A percentile compares a stretch with the other conserved stretches of the same genome.
phyloP scores from a whole-genome alignment of 1,140 invertebrate genomes.

The Adelges cooleyi region DNA sequence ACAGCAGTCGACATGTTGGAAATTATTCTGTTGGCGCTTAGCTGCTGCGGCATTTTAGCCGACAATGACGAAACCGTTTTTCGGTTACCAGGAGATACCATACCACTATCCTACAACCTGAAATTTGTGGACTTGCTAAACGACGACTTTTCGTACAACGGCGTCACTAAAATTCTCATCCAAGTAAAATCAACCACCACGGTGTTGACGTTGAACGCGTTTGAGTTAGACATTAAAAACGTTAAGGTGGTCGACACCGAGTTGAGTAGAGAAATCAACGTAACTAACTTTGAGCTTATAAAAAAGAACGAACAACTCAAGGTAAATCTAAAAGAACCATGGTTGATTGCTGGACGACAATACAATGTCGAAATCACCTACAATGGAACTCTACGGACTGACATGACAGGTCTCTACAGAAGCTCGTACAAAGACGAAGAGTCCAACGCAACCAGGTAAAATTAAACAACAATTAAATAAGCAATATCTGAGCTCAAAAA shows the following conservation, averaged over 20 bases:
- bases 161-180: background rate
- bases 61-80: background rate
- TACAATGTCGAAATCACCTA: conserved; percentile 28
- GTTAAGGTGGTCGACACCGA: background rate
- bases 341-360: background rate
- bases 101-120: background rate
- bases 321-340: background rate
- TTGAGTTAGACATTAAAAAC: background rate
- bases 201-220: conserved; percentile 3
- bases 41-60: background rate
- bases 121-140: background rate
- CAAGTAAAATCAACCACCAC: background rate
- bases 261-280: background rate
- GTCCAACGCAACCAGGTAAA: background rate
- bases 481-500: too few relatives aligned
- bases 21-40: background rate
- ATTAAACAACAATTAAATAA: too few relatives aligned
- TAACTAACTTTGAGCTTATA: background rate
- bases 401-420: conserved; percentile 31
- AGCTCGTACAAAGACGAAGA: conserved; percentile 34
- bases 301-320: conserved; percentile 5
- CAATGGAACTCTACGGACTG: conserved; percentile 8
- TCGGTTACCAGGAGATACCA: background rate
- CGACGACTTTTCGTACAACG: background rate
- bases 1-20: too few relatives aligned